Conservation (phyloP, 2,113 vertebrate species). For the Eptesicus fuscus region DNA sequence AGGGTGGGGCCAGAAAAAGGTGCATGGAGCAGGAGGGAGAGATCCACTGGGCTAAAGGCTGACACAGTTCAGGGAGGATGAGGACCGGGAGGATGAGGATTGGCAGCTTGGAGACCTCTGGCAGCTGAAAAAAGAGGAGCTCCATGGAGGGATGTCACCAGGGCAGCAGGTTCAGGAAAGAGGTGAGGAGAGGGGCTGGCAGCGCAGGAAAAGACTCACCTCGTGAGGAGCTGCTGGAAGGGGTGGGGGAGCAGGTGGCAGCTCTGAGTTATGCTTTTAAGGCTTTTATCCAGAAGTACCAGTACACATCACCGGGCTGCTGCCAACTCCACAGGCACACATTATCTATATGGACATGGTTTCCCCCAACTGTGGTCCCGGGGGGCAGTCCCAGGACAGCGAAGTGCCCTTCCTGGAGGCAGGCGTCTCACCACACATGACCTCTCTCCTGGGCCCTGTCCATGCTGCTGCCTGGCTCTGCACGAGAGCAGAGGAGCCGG, state of each 20-base stretch:
- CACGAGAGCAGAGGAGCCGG: neutral
- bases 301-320: fast-evolving
- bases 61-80: neutral
- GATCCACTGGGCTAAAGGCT: neutral
- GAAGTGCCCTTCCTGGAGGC: neutral
- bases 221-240: neutral
- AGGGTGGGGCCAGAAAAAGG: neutral
- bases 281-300: neutral
- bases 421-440: neutral
- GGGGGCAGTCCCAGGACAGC: neutral
- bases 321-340: neutral
- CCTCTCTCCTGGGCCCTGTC: neutral
- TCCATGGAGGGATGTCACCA: too few species aligned
- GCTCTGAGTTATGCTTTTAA: neutral
- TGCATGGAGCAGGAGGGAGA: neutral
- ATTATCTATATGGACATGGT: neutral
- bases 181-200: neutral
- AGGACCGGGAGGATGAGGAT: neutral
- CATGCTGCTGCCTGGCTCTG: neutral
- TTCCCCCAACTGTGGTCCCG: neutral
- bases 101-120: neutral
- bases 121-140: neutral
- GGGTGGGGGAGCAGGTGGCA: neutral
- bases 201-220: neutral
- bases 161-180: neutral